Conservation (phyloP, 1,140 invertebrate genomes). For the Akabosia matsudoensis region DNA sequence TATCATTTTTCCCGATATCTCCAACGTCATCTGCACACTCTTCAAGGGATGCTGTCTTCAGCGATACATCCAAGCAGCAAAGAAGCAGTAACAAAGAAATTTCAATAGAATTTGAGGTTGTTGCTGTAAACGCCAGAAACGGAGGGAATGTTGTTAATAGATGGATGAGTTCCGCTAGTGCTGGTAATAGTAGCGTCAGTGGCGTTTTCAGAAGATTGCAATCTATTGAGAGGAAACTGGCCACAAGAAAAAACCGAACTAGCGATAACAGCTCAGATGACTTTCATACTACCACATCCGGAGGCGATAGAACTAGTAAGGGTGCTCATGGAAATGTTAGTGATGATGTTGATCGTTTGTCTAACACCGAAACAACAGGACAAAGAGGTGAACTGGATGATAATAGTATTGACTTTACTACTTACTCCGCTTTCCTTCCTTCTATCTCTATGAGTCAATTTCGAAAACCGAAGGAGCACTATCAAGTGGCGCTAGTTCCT, state of each 20-base stretch:
- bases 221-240: neutral
- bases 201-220: neutral
- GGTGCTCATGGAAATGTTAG: neutral
- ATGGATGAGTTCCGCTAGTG: constrained; percentile 18
- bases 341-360: neutral
- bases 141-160: neutral
- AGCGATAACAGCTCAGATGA: neutral
- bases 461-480: neutral
- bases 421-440: neutral
- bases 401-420: neutral
- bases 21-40: neutral
- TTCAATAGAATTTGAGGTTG: constrained; percentile 33
- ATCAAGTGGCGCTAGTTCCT: neutral
- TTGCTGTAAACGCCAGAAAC: neutral
- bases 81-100: constrained; percentile 30
- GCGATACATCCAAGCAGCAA: neutral
- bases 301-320: too few relatives aligned
- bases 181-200: neutral
- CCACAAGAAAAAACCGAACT: neutral
- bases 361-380: neutral
- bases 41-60: neutral
- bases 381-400: neutral
- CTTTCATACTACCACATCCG: too few relatives aligned
- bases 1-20: neutral
- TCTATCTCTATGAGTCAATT: neutral